Base-by-base conservation (phyloP, 2,113 vertebrate genomes). In the Centropristis striata region DNA sequence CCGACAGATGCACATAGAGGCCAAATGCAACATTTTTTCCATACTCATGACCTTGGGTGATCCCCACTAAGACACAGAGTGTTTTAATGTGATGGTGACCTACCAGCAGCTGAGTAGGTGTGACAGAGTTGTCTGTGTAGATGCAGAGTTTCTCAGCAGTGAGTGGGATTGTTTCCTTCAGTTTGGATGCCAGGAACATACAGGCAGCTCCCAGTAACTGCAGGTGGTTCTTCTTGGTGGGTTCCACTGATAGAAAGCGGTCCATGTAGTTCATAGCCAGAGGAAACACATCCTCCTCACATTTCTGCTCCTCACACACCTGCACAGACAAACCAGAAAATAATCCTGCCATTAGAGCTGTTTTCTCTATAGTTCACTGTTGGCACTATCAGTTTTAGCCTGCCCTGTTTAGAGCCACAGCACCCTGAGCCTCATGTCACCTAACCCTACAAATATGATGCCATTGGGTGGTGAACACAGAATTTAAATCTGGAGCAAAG, bases 181-280 rank as follows among this genome's bases (percentile, higher is more conserved):
- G 97, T 93, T 98, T 98, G 68, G 97, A 98, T 63, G 97, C 97
- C 94, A 98, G 94, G 93, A 98, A 98, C 97, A 98, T 98, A 91
- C 97, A 98, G 81, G 97, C 95, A 83, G 97, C 97, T 92, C 97
- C 97, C 65, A 98, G 92, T 77, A 98, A 89, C 94, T 98, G 97
- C 92, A 98, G 94, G 66, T 95, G 94, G 91, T 91, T 96, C 89
- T 98, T 98, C 90, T 95, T 96, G 71, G 96, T 94, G 28, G 95
- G 95, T 80, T 98, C 97, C 28, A 98, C 95, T 1, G 97, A 97
- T 85, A 98, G 94, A 92, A 96, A 97, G 87, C 97, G 95, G 95
- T 98, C 97, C 95, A 98, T 95, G 92, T 98, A 98, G 95, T 98
- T 98, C 96, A 98, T 97, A 67, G 97, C 97, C 91, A 98, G 94